phyloP scores from a whole-genome alignment of 2,797 vertebrate species.

The Enteromius argenteus region DNA sequence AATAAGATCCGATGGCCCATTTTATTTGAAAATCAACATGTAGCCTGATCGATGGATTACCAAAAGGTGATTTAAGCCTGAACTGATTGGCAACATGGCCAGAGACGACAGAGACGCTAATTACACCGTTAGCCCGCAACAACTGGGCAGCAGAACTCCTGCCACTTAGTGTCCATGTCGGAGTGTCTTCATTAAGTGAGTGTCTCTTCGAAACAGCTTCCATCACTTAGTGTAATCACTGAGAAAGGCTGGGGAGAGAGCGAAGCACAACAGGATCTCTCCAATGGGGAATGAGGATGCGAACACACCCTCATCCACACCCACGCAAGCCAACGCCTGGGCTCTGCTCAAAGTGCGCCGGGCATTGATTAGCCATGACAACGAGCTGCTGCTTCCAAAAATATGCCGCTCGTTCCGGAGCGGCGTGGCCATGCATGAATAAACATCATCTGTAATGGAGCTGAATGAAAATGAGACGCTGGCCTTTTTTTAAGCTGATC shows the following conservation, averaged over 20 bases:
- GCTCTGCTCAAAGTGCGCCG: slow-evolving; percentile 67
- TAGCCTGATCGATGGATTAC: slow-evolving; percentile 15
- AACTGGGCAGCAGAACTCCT: slow-evolving; percentile 41
- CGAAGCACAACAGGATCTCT: not conserved
- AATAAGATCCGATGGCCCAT: not conserved
- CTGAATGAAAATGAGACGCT: slow-evolving; percentile 77
- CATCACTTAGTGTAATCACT: slow-evolving; percentile 23
- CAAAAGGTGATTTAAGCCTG: not conserved
- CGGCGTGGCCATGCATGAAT: slow-evolving; percentile 79
- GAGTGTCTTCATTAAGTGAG: slow-evolving; percentile 46
- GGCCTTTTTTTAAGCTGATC: slow-evolving; percentile 55
- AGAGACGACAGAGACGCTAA: slow-evolving; percentile 34
- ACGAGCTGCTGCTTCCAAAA: slow-evolving; percentile 79
- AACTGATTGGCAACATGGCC: not conserved
- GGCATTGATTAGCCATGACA: slow-evolving; percentile 83
- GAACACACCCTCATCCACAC: slow-evolving; percentile 54
- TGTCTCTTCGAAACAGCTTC: slow-evolving; percentile 28
- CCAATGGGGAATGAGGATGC: slow-evolving; percentile 25
- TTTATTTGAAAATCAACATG: slow-evolving; percentile 5
- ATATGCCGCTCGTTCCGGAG: slow-evolving; percentile 73
- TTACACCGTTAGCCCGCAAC: slow-evolving; percentile 49
- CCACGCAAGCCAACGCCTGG: slow-evolving; percentile 58
- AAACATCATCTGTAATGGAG: slow-evolving; percentile 80
- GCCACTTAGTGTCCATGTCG: slow-evolving; percentile 10
- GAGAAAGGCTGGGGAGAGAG: slow-evolving; percentile 2